Conservation (phyloP, 2,888 invertebrate species). For the Gymnosoma rotundatum region DNA sequence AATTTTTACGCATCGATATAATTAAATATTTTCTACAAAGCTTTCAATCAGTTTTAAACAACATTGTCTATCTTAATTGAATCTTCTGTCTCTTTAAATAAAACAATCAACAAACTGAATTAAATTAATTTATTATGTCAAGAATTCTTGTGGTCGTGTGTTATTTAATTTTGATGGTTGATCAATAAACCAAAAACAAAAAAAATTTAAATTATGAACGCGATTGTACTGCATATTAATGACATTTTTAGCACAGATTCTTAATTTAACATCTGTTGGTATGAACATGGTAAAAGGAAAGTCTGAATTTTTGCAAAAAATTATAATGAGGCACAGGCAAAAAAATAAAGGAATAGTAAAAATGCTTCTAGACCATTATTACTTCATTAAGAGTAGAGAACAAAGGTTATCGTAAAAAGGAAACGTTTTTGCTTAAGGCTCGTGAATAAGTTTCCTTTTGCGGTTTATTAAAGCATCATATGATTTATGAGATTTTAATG, state of each 20-base stretch:
- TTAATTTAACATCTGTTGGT: conserved; percentile 69
- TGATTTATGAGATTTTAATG: conserved; percentile 70
- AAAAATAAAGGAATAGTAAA: conserved; percentile 2
- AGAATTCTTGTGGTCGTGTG: not conserved
- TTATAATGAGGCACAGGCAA: conserved; percentile 2
- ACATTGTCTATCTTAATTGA: conserved; percentile 32
- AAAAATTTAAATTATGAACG: conserved; percentile 64
- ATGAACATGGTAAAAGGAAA: conserved; percentile 17
- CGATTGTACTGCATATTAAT: conserved; percentile 62
- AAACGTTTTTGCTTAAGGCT: conserved; percentile 29
- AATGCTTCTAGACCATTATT: conserved; percentile 54
- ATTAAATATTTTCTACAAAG: conserved; percentile 43
- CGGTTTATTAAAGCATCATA: conserved; percentile 16
- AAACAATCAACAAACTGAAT: conserved; percentile 9
- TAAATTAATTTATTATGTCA: conserved; percentile 32
- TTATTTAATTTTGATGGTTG: conserved; percentile 33
- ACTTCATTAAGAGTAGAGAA: conserved; percentile 58
- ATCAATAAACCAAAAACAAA: conserved; percentile 46
- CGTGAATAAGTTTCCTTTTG: not conserved
- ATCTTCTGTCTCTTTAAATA: conserved; percentile 3
- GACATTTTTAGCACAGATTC: conserved; percentile 65
- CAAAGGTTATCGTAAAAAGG: conserved; percentile 38
- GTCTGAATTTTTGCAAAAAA: conserved; percentile 3
- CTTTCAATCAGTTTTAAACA: conserved; percentile 40
- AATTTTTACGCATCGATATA: not conserved